Conservation (phyloP, 2,888 invertebrate species). For the Eupithecia vulgata region DNA sequence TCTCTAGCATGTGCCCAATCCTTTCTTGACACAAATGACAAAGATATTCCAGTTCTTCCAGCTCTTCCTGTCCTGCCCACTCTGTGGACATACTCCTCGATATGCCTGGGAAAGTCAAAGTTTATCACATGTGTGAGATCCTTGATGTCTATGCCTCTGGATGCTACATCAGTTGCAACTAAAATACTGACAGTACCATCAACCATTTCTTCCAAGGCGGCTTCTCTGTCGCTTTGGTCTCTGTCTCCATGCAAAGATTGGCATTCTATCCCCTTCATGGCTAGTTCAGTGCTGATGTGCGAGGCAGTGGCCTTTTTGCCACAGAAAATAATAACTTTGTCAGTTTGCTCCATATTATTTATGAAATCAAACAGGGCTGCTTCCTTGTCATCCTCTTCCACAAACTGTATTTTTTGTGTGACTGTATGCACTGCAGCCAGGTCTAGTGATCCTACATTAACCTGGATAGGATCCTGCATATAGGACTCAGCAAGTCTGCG, state of each 20-base stretch:
- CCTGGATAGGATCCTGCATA: conserved; percentile 95
- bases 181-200: conserved; percentile 91
- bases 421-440: conserved; percentile 95
- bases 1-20: conserved; percentile 94
- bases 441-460: conserved; percentile 94
- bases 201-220: conserved; percentile 93
- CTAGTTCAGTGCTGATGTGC: conserved; percentile 91
- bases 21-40: conserved; percentile 90
- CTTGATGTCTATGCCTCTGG: conserved; percentile 95
- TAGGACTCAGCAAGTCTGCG: conserved; percentile 93
- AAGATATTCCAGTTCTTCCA: conserved; percentile 91
- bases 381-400: conserved; percentile 88
- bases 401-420: conserved; percentile 89
- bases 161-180: conserved; percentile 97
- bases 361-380: conserved; percentile 88
- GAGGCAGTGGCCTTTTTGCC: conserved; percentile 93
- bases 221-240: conserved; percentile 90
- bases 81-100: conserved; percentile 98
- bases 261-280: conserved; percentile 86
- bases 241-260: conserved; percentile 95
- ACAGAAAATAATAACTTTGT: conserved; percentile 96
- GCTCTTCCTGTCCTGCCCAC: conserved; percentile 98
- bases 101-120: conserved; percentile 96
- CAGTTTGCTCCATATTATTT: conserved; percentile 86
- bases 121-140: conserved; percentile 96